Evolutionary conservation across 2,888 invertebrate genomes (phyloP).

Genomic region (Drosophila quinaria): DNA sequence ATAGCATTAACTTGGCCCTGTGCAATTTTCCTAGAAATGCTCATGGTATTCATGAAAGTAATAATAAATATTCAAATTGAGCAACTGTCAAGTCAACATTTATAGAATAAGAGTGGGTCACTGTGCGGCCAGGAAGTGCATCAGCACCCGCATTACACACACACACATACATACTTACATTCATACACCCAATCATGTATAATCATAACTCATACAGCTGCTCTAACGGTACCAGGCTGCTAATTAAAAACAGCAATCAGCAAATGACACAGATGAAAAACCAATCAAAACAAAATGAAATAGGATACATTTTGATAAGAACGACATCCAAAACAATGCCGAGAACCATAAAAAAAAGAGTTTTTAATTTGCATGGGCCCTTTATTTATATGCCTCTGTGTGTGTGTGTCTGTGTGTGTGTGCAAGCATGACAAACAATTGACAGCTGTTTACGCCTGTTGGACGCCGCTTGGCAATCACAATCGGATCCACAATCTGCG

Average conservation of each 20-base stretch:
- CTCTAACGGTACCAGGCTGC: slow-evolving; percentile 33
- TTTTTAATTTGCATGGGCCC: slow-evolving; percentile 44
- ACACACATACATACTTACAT: background rate
- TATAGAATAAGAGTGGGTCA: slow-evolving; percentile 6
- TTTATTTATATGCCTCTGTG: slow-evolving; percentile 1
- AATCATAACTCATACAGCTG: slow-evolving; percentile 24
- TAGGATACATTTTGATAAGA: slow-evolving; percentile 47
- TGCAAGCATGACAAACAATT: slow-evolving; percentile 65
- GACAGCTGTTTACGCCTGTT: slow-evolving; percentile 79
- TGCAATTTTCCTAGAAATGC: slow-evolving; percentile 38
- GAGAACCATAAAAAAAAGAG: slow-evolving; percentile 5
- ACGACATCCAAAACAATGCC: slow-evolving; percentile 2
- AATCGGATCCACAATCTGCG: slow-evolving; percentile 26
- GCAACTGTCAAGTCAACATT: slow-evolving; percentile 12
- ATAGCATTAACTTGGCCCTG: slow-evolving; percentile 12
- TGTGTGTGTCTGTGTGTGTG: slow-evolving; percentile 33
- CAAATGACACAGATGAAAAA: slow-evolving; percentile 46
- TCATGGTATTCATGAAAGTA: background rate
- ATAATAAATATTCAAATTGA: background rate
- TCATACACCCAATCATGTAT: background rate
- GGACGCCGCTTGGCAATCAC: slow-evolving; percentile 54
- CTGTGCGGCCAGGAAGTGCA: slow-evolving; percentile 36
- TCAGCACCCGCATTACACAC: slow-evolving; percentile 12
- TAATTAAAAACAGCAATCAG: slow-evolving; percentile 59
- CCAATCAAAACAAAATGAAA: slow-evolving; percentile 35